These are phyloP conservation scores for Sphyrna mokarran DNA, from an alignment of 2,113 vertebrate species.

Conservation along the genomic window DNA sequence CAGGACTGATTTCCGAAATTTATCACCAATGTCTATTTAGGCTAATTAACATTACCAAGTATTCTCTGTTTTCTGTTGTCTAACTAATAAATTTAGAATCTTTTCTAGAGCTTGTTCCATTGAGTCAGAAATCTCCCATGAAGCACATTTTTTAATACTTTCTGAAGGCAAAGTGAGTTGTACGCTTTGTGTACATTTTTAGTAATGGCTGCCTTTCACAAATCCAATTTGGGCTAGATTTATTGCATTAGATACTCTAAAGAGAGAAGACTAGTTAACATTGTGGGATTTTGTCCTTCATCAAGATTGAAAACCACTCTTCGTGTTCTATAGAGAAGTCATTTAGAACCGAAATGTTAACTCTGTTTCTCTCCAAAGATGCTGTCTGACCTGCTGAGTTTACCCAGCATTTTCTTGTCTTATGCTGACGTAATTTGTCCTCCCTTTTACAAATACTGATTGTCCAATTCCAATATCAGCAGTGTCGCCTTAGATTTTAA, in stretches of 20 bases:
- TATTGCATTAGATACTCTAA: background rate
- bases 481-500: background rate
- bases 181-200: background rate
- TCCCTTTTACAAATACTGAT: background rate
- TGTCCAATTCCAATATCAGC: background rate
- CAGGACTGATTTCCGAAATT: background rate
- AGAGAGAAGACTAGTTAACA: background rate
- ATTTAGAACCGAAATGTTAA: too few relatives aligned
- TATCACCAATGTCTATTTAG: background rate
- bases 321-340: background rate
- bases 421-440: background rate
- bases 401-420: too few relatives aligned
- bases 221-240: background rate
- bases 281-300: background rate
- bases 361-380: too few relatives aligned
- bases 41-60: background rate
- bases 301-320: background rate
- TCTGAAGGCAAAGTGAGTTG: conserved; percentile 1
- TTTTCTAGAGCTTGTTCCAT: background rate
- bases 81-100: background rate
- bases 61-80: background rate
- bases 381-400: too few relatives aligned
- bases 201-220: conserved; percentile 25
- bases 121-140: background rate
- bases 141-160: conserved; percentile 11